Evolutionary conservation across 2,797 vertebrate species (phyloP).

Genomic region (Semaprochilodus insignis): DNA sequence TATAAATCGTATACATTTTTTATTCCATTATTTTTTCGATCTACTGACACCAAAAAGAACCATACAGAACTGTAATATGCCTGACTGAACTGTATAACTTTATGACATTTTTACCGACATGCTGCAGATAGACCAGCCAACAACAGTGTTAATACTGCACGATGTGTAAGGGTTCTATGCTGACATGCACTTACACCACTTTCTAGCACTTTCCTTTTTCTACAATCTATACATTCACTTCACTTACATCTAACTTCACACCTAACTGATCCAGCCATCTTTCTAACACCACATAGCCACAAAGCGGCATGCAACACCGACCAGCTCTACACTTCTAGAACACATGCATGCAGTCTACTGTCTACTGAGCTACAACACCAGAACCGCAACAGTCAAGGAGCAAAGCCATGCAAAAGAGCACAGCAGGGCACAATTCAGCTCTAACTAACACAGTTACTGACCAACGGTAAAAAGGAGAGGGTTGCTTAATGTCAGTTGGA

Average conservation of each 20-base stretch:
- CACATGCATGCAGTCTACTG: conserved; percentile 53
- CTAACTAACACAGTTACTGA: conserved; percentile 38
- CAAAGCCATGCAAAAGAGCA: conserved; percentile 51
- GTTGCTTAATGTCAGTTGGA: not conserved
- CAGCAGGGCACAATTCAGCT: conserved; percentile 41
- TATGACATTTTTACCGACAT: not conserved
- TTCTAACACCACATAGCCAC: conserved; percentile 37
- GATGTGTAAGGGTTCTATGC: not conserved
- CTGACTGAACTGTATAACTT: not conserved
- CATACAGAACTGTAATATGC: not conserved
- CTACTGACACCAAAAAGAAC: not conserved
- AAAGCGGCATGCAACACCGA: conserved; percentile 60
- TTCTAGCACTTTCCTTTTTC: not conserved
- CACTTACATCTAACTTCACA: conserved; percentile 7
- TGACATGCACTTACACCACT: not conserved
- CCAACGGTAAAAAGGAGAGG: conserved; percentile 4
- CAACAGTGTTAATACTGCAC: conserved; percentile 8
- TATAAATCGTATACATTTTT: not conserved
- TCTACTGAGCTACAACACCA: conserved; percentile 46
- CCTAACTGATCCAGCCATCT: conserved; percentile 18
- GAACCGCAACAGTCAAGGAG: conserved; percentile 31
- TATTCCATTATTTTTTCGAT: not conserved
- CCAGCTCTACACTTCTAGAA: conserved; percentile 38
- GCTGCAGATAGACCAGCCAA: conserved; percentile 5
- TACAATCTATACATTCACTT: not conserved